These are phyloP conservation scores for Thamnophis elegans DNA, from an alignment of 2,797 vertebrate species.

Conservation along the genomic window DNA sequence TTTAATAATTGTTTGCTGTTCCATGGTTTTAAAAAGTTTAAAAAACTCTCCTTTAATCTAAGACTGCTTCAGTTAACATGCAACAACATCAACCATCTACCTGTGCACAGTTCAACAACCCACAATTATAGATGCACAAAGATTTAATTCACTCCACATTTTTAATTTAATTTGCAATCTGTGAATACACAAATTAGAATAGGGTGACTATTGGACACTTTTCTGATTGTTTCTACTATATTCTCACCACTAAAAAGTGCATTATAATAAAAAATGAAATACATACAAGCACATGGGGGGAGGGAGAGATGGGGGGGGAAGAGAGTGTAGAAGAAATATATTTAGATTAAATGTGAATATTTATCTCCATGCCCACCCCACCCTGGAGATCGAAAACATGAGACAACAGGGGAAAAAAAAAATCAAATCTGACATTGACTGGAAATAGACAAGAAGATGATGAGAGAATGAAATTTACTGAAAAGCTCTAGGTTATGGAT, in stretches of 20 bases:
- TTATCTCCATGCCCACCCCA: background rate
- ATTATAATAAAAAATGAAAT: background rate
- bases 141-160: background rate
- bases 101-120: background rate
- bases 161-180: background rate
- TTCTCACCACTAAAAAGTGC: background rate
- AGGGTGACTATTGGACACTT: no score
- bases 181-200: background rate
- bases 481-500: no score
- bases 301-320: no score
- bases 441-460: background rate
- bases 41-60: background rate
- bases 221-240: background rate
- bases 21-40: background rate
- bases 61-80: background rate
- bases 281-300: no score
- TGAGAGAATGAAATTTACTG: background rate
- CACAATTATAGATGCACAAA: background rate
- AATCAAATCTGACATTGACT: background rate
- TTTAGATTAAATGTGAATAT: background rate
- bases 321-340: background rate
- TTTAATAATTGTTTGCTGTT: background rate
- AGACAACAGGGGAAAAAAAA: background rate
- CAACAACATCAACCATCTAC: background rate
- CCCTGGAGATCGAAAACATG: background rate